Conservation (phyloP, 2,888 invertebrate species). For the Ischnura elegans region DNA sequence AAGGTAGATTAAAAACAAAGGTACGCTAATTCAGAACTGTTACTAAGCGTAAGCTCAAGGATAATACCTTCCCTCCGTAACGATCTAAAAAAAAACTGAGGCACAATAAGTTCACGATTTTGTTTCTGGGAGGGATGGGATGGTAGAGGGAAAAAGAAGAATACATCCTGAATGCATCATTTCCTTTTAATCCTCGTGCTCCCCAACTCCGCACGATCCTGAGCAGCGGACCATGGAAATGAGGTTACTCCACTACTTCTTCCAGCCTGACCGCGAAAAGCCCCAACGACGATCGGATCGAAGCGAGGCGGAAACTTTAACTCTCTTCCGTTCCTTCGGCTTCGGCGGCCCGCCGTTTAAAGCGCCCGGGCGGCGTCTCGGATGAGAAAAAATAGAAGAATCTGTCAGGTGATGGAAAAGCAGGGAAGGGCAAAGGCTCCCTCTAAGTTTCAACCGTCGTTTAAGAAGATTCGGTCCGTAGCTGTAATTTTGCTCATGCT, state of each 20-base stretch:
- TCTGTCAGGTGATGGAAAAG: background rate
- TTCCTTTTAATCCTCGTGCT: background rate
- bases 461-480: background rate
- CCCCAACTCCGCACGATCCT: background rate
- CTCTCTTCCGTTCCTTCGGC: no score
- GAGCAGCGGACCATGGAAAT: conserved; percentile 19
- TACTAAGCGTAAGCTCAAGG: no score
- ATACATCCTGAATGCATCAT: conserved; percentile 16
- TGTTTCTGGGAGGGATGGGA: background rate
- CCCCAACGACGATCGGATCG: background rate
- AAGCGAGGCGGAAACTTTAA: conserved; percentile 2
- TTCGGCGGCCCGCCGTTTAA: background rate
- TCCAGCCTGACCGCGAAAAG: background rate
- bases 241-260: background rate
- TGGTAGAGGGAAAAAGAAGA: background rate
- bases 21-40: no score
- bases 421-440: background rate
- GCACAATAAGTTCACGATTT: background rate
- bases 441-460: background rate
- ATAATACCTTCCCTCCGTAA: no score
- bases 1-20: no score
- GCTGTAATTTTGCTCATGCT: background rate
- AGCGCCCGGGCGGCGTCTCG: background rate
- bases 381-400: background rate
- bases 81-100: no score